Base-by-base conservation (phyloP, 2,113 vertebrate genomes). In the Coptodon rendalli region DNA sequence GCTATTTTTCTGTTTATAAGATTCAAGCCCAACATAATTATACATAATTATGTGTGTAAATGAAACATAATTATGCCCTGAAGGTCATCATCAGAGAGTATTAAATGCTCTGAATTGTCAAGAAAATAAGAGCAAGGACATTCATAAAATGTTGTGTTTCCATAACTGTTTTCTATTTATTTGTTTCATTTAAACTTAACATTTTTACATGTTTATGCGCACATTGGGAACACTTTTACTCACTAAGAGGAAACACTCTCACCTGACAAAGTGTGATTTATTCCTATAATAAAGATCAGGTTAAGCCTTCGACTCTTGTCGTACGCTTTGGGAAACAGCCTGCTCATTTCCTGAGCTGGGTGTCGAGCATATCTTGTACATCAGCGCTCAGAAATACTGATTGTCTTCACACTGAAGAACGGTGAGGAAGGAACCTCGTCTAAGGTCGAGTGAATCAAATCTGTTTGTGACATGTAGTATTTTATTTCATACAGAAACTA, bases 91-190 rank as follows among this genome's bases (percentile, higher is more conserved):
- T 45, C 45, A 50, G 13, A 2, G 2, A 19, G 1, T 19, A 50
- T 50, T 50, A 78, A 78, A 50, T 0, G 27, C 10, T 31, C 0
- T 78, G 16, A 19, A 29, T 0, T 73, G 22, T 73, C 3, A 50
- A 78, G 16, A 78, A 78, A 50, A 50, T 45, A 50, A 78, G 43
- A 50, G 4, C 43, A 78, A 78, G 0, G 24, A 78, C 43, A 50
- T 78, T 78, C 0, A 19, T 31, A 31, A 76, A 76, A 48, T 27
- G 0, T 45, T 16, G 22, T 45, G 13, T 17, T 27, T 29, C 68
- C 3, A 73, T 73, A 73, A 45, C 22, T 27, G 38, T 73, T 73
- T 73, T 73, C 38, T 0, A 1, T 73, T 45, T 6, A 27, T 71
- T 43, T 43, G 36, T 71, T 71, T 40, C 36, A 71, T 73, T 45